Percentiles rank a stretch among this genome's conserved stretches.
Conservation (phyloP, 2,888 invertebrate species). For the Lithosia quadra region DNA sequence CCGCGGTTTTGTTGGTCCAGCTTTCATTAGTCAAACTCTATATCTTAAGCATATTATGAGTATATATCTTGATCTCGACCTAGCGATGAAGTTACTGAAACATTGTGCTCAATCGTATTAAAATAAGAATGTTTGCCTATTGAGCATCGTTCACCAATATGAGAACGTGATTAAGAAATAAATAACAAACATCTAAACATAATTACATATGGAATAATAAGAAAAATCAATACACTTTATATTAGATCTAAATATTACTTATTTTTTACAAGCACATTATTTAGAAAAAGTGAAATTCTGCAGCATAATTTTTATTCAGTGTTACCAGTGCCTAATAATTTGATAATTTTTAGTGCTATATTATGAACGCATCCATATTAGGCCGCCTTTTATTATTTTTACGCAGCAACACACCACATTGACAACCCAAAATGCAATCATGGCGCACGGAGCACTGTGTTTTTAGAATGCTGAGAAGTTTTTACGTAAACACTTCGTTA, state of each 20-base stretch:
- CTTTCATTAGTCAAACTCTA: too few relatives aligned
- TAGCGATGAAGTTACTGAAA: too few relatives aligned
- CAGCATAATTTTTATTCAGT: background rate
- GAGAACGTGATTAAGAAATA: too few relatives aligned
- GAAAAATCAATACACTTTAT: constrained; percentile 16
- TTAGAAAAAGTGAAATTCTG: too few relatives aligned
- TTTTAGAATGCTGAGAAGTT: constrained; percentile 87
- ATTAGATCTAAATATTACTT: background rate
- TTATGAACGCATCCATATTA: constrained; percentile 69
- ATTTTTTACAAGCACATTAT: background rate
- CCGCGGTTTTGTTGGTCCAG: too few relatives aligned
- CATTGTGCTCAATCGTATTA: too few relatives aligned
- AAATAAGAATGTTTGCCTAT: too few relatives aligned
- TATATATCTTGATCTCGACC: too few relatives aligned
- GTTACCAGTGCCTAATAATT: background rate
- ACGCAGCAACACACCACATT: constrained; percentile 80
- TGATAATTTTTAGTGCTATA: background rate
- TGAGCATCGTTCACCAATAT: too few relatives aligned
- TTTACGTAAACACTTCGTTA: constrained; percentile 87
- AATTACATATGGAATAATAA: too few relatives aligned
- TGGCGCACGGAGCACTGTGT: constrained; percentile 87
- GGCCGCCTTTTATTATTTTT: constrained; percentile 81
- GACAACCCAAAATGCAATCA: constrained; percentile 88
- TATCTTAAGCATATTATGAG: too few relatives aligned
- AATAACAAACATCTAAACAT: too few relatives aligned